Percentiles rank a stretch among this genome's conserved stretches.
These are phyloP conservation scores for Pollenia griseotomentosa DNA, from an alignment of 2,888 invertebrate species.

Conservation along the genomic window DNA sequence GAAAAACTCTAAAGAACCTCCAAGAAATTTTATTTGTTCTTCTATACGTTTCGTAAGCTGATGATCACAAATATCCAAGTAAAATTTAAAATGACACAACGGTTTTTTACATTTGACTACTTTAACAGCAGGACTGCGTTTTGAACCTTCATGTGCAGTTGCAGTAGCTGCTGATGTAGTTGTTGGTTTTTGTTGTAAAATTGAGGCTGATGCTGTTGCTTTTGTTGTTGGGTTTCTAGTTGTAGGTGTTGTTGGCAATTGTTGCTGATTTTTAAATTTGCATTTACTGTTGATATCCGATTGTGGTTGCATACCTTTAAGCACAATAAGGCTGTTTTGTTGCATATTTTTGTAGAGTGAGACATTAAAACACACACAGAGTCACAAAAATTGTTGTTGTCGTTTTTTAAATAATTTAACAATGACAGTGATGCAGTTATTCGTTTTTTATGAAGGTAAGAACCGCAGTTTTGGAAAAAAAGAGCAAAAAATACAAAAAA, in stretches of 20 bases:
- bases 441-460: constrained; percentile 24
- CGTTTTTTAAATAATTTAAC: constrained; percentile 67
- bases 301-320: constrained; percentile 84
- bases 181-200: constrained; percentile 64
- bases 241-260: constrained; percentile 65
- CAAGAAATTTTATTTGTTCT: constrained; percentile 88
- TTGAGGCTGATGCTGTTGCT: constrained; percentile 60
- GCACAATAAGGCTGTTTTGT: constrained; percentile 81
- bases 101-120: constrained; percentile 85
- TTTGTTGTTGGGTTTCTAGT: constrained; percentile 59
- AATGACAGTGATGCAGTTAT: constrained; percentile 69
- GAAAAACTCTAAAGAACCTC: constrained; percentile 85
- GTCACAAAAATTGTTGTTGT: constrained; percentile 58
- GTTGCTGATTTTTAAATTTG: constrained; percentile 79
- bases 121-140: constrained; percentile 77
- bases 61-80: constrained; percentile 91
- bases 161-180: constrained; percentile 62
- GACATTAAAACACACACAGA: constrained; percentile 28
- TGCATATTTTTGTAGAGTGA: constrained; percentile 48
- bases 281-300: constrained; percentile 82
- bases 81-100: constrained; percentile 89
- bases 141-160: constrained; percentile 53
- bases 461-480: constrained; percentile 58
- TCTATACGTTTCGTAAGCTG: constrained; percentile 88
- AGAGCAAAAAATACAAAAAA: constrained; percentile 67